Evolutionary conservation across 2,888 invertebrate species (phyloP).

Genomic region (Rhyacophila evoluta): DNA sequence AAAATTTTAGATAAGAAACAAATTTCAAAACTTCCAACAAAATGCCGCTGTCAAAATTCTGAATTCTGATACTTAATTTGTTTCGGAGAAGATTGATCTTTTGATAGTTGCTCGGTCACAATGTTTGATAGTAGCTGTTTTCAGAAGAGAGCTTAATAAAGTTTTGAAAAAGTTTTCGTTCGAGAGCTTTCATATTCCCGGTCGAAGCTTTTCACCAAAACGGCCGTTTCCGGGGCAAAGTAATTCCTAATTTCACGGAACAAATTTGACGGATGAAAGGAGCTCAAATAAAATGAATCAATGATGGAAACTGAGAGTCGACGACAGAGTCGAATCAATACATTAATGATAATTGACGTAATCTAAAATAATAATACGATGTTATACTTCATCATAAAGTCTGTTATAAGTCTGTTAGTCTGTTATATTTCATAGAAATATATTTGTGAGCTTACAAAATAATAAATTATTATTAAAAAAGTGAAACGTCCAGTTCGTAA

Average conservation of each 20-base stretch:
- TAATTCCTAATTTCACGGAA: conserved; percentile 22
- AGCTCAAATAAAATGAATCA: conserved; percentile 17
- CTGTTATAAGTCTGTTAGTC: no score
- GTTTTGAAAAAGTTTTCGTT: conserved; percentile 1
- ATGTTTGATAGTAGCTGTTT: conserved; percentile 19
- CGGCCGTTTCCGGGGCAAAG: conserved; percentile 8
- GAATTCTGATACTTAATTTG: not conserved
- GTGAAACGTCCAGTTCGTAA: no score
- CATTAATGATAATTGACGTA: not conserved
- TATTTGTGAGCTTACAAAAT: no score
- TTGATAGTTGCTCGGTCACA: conserved; percentile 10
- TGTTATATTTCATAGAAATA: no score
- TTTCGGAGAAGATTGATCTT: not conserved
- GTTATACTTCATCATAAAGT: no score
- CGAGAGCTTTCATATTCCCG: conserved; percentile 13
- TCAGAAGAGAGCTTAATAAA: conserved; percentile 24
- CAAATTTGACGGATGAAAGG: conserved; percentile 24
- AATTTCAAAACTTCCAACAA: not conserved
- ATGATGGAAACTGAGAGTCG: not conserved
- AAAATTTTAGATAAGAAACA: not conserved
- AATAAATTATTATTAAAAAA: no score
- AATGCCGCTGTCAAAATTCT: not conserved
- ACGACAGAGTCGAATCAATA: not conserved
- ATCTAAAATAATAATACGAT: no score
- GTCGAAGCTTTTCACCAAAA: not conserved